Conservation (phyloP, 2,888 invertebrate species). For the Dendrolimus pini region DNA sequence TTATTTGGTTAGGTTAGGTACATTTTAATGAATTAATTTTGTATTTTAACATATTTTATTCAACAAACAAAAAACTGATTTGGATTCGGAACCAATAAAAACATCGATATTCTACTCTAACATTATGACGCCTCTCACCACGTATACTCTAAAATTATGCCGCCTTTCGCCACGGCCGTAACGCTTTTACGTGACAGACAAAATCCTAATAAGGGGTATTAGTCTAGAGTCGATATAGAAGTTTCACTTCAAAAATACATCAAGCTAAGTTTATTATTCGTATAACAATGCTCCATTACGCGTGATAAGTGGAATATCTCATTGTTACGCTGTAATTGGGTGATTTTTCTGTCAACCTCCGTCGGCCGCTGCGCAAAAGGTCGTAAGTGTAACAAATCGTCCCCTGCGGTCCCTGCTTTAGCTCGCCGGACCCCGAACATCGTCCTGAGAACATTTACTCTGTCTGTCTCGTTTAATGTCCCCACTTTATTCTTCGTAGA, state of each 20-base stretch:
- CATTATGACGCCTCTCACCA: too few species aligned
- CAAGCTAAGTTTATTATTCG: neutral
- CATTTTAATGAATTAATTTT: too few species aligned
- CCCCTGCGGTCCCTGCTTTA: neutral
- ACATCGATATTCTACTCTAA: too few species aligned
- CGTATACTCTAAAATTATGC: too few species aligned
- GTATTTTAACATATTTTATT: too few species aligned
- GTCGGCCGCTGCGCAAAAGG: neutral
- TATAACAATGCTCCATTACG: neutral
- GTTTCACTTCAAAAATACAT: neutral
- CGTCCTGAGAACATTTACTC: neutral
- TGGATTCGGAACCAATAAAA: too few species aligned
- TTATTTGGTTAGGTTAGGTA: too few species aligned
- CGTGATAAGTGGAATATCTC: neutral
- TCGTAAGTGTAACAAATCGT: neutral
- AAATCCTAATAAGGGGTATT: too few species aligned
- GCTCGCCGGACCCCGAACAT: neutral
- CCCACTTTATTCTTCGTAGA: constrained; percentile 1
- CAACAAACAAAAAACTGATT: too few species aligned
- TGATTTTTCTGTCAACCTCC: neutral
- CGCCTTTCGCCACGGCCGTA: too few species aligned
- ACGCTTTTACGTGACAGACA: too few species aligned
- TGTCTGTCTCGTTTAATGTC: neutral
- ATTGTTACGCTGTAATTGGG: neutral
- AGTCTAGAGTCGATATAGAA: too few species aligned